phyloP scores from a whole-genome alignment of 2,113 vertebrate genomes.

The Nannobrachium achirus region DNA sequence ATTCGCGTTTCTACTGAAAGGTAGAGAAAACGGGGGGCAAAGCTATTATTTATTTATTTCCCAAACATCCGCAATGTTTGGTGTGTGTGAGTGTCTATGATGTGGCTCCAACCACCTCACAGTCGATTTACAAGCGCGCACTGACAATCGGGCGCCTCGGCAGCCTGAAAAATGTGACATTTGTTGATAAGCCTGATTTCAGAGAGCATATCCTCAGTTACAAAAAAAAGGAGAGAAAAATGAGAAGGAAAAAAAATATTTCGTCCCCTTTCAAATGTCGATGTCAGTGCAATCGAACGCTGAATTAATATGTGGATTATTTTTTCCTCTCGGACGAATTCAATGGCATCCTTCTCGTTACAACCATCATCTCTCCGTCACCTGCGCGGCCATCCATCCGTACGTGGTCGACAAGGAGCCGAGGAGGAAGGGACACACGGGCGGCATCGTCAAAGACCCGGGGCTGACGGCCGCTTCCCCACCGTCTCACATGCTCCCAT shows the following conservation, averaged over 20 bases:
- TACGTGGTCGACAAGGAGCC: slow-evolving; percentile 53
- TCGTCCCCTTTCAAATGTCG: slow-evolving; percentile 48
- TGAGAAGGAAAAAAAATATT: no score
- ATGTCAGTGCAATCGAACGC: slow-evolving; percentile 48
- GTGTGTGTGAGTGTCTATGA: slow-evolving; percentile 63
- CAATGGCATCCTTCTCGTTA: slow-evolving; percentile 59
- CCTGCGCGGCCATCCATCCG: slow-evolving; percentile 67
- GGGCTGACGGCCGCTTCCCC: slow-evolving; percentile 66
- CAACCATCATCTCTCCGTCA: slow-evolving; percentile 61
- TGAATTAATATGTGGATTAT: slow-evolving; percentile 35
- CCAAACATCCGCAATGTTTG: slow-evolving; percentile 83
- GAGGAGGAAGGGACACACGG: slow-evolving; percentile 62
- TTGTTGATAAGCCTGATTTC: slow-evolving; percentile 45
- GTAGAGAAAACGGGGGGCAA: slow-evolving; percentile 37
- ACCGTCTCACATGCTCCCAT: slow-evolving; percentile 62
- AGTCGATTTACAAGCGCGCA: slow-evolving; percentile 58
- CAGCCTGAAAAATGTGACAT: slow-evolving; percentile 45
- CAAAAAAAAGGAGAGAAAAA: slow-evolving; percentile 41
- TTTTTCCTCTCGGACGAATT: slow-evolving; percentile 52
- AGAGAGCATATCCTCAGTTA: slow-evolving; percentile 20
- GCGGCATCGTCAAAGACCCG: slow-evolving; percentile 70
- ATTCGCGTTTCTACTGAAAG: slow-evolving; percentile 41
- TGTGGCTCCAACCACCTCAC: slow-evolving; percentile 62
- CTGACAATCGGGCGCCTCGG: slow-evolving; percentile 46
- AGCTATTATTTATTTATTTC: slow-evolving; percentile 72